Conservation (phyloP, 2,888 invertebrate genomes). For the Trissonchulus sp. region DNA sequence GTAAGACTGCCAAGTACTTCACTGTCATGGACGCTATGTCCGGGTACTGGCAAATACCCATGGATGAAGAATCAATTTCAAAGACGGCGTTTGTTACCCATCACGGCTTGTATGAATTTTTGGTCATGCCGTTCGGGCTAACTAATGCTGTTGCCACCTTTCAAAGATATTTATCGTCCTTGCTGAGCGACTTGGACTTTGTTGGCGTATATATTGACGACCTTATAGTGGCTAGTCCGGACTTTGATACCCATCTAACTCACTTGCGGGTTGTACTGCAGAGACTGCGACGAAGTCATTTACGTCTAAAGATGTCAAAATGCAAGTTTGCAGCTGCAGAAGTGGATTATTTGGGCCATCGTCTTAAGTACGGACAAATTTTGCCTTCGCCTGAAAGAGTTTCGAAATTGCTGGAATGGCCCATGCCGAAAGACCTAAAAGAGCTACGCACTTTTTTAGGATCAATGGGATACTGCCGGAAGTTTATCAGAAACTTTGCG, state of each 20-base stretch:
- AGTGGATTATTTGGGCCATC: neutral
- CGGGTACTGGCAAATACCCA: neutral
- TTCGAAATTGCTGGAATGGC: neutral
- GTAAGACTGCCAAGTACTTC: neutral
- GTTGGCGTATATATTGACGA: neutral
- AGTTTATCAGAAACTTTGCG: neutral
- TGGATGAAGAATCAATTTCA: neutral
- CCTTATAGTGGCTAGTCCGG: neutral
- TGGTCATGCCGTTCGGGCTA: neutral
- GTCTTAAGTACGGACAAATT: neutral
- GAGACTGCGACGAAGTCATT: neutral
- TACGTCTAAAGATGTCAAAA: neutral
- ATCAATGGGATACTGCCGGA: neutral
- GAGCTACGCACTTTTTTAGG: neutral
- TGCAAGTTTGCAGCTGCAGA: neutral
- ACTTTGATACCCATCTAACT: neutral
- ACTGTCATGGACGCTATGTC: neutral
- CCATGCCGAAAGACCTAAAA: neutral
- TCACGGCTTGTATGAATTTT: neutral
- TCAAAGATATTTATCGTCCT: neutral
- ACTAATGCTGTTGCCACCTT: neutral
- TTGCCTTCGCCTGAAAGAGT: neutral
- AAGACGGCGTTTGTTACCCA: neutral
- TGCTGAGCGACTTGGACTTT: neutral
- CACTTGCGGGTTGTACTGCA: neutral